A percentile compares a stretch with the other conserved stretches of the same genome.
These are phyloP conservation scores for Ellobius talpinus DNA, from an alignment of 2,113 vertebrate genomes.

Conservation along the genomic window DNA sequence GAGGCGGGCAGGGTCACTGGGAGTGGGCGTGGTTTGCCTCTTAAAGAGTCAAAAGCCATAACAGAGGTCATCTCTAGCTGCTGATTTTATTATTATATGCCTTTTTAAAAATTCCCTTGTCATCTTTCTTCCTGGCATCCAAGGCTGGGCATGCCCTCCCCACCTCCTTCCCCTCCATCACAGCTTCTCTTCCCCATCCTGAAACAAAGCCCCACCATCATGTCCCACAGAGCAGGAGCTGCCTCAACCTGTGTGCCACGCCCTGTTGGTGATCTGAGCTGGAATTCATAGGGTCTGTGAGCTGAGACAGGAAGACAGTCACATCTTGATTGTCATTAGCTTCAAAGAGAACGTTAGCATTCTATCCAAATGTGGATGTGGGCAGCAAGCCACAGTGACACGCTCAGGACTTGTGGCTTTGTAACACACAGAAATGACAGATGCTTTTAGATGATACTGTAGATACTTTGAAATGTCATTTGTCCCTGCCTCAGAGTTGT, in stretches of 20 bases:
- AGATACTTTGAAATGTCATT: background rate
- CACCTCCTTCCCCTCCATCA: background rate
- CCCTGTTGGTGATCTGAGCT: background rate
- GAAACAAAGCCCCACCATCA: background rate
- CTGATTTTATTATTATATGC: background rate
- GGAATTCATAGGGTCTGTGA: background rate
- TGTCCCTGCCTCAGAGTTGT: background rate
- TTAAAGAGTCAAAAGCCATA: too few species aligned
- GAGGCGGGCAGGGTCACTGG: too few species aligned
- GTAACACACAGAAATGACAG: background rate
- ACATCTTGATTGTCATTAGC: background rate
- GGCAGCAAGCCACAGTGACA: background rate
- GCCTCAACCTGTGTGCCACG: background rate
- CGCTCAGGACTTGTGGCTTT: background rate
- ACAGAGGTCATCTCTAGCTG: background rate
- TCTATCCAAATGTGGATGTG: background rate
- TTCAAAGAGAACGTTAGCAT: background rate
- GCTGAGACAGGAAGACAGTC: background rate
- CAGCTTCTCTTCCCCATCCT: background rate
- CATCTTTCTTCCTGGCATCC: background rate
- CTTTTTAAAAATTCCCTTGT: background rate
- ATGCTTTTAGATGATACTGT: background rate
- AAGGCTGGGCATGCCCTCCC: background rate
- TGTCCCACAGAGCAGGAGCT: background rate
- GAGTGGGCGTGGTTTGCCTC: too few species aligned